A percentile compares a stretch with the other conserved stretches of the same genome.
phyloP scores from a whole-genome alignment of 2,888 invertebrate species.

The Vesta saturnalis region DNA sequence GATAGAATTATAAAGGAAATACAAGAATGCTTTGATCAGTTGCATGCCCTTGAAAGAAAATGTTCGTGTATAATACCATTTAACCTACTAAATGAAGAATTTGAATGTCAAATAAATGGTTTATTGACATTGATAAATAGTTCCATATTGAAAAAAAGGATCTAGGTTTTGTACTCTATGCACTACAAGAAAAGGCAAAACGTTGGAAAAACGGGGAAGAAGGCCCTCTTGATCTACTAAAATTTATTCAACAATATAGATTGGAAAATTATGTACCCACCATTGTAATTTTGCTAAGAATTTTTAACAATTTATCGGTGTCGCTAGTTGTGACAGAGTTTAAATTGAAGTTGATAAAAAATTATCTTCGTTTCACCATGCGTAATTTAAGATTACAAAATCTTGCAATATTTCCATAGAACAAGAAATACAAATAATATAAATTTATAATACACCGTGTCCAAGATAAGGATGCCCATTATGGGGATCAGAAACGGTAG shows the following conservation, averaged over 20 bases:
- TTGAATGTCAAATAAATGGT: conserved; percentile 25
- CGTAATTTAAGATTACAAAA: conserved; percentile 17
- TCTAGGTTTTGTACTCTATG: conserved; percentile 10
- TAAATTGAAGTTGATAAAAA: conserved; percentile 21
- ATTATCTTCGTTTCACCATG: conserved; percentile 19
- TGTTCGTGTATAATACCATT: not conserved
- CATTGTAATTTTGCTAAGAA: conserved; percentile 24
- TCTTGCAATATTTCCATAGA: conserved; percentile 22
- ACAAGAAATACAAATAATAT: conserved; percentile 24
- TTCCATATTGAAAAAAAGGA: conserved; percentile 27
- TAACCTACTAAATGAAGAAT: too few relatives aligned
- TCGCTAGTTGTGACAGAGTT: not conserved
- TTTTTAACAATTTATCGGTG: conserved; percentile 24
- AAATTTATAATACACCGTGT: too few relatives aligned
- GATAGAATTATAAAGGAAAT: conserved; percentile 22
- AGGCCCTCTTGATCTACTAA: conserved; percentile 21
- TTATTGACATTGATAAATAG: conserved; percentile 31
- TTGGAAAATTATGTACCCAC: conserved; percentile 23
- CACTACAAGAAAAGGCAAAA: conserved; percentile 14
- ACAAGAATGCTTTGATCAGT: conserved; percentile 27
- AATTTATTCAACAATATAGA: conserved; percentile 28
- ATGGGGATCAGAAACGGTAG: too few relatives aligned
- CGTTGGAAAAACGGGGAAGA: conserved; percentile 12
- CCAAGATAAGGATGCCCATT: too few relatives aligned
- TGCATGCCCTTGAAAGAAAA: conserved; percentile 24